Base-by-base conservation (phyloP, 2,113 vertebrate genomes). In the Prochilodus magdalenae region DNA sequence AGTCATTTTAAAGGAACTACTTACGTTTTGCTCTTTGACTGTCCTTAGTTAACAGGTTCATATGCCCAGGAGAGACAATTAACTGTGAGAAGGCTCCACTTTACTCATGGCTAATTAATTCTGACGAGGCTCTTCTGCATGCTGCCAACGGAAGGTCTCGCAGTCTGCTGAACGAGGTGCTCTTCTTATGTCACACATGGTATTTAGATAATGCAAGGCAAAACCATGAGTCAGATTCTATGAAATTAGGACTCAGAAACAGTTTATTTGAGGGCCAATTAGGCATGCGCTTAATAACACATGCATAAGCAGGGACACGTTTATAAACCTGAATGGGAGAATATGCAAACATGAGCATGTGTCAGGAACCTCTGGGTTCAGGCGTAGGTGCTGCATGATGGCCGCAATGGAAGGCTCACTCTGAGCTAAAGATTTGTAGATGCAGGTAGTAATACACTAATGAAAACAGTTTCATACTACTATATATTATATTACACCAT, bases 71-170 rank as follows among this genome's bases (percentile, higher is more conserved):
- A 88, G 90, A 89, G 63, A 67, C 88, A 89, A 89, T 92, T 92
- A 91, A 81, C 86, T 88, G 86, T 73, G 2, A 73, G 77, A 84
- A 86, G 79, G 79, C 76, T 86, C 88, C 84, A 89, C 89, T 91
- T 89, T 83, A 91, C 88, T 87, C 82, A 82, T 85, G 80, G 87
- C 87, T 93, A 91, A 91, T 91, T 84, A 92, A 88, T 82, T 85
- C 89, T 90, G 87, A 59, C 55, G 83, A 85, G 89, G 78, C 40
- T 44, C 66, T 74, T 88, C 59, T 67, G 76, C 87, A 60, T 79
- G 85, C 86, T 90, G 84, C 84, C 82, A 79, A 81, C 77, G 81
- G 51, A 24, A 33, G 82, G 30, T 22, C 72, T 22, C 24, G 75
- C 2, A 80, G 72, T 65, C 77, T 77, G 79, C 83, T 78, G 67